Conservation (phyloP, 2,113 vertebrate genomes). For the Percopsis transmontana region DNA sequence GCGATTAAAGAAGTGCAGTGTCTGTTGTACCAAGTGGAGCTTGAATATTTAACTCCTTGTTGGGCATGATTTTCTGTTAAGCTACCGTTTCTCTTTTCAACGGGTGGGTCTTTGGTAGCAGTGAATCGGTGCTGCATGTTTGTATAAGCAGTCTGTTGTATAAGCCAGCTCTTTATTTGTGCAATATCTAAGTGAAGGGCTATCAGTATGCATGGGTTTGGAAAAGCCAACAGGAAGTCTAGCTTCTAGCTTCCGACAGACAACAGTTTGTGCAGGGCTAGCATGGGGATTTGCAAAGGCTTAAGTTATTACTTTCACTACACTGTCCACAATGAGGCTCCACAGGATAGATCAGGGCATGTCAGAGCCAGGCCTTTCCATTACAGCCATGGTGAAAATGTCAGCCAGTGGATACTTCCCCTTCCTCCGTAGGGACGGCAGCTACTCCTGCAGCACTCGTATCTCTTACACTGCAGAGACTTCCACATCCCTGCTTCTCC, state of each 20-base stretch:
- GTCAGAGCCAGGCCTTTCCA: slow-evolving; percentile 36
- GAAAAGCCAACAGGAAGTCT: not conserved
- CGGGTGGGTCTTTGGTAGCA: slow-evolving; percentile 1
- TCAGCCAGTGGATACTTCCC: slow-evolving; percentile 40
- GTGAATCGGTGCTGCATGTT: slow-evolving; percentile 11
- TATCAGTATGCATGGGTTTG: not conserved
- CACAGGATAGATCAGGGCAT: slow-evolving; percentile 25
- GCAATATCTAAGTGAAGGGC: not conserved
- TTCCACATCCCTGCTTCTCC: slow-evolving; percentile 27
- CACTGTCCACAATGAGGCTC: slow-evolving; percentile 24
- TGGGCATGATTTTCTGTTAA: slow-evolving; percentile 2
- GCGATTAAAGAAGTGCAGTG: slow-evolving; percentile 27
- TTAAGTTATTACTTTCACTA: slow-evolving; percentile 20
- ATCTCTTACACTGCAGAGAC: slow-evolving; percentile 33
- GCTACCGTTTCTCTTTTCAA: slow-evolving; percentile 9
- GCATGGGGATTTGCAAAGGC: not conserved
- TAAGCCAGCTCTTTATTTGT: not conserved
- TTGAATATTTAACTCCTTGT: slow-evolving; percentile 27
- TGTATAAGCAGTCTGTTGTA: too few species aligned
- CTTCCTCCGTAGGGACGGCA: slow-evolving; percentile 36
- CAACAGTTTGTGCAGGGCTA: not conserved
- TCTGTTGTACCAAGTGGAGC: slow-evolving; percentile 37
- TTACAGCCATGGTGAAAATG: slow-evolving; percentile 42
- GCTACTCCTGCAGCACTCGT: slow-evolving; percentile 38
- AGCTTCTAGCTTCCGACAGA: not conserved